phyloP scores from a whole-genome alignment of 2,888 invertebrate genomes.

The Tachina grossa region DNA sequence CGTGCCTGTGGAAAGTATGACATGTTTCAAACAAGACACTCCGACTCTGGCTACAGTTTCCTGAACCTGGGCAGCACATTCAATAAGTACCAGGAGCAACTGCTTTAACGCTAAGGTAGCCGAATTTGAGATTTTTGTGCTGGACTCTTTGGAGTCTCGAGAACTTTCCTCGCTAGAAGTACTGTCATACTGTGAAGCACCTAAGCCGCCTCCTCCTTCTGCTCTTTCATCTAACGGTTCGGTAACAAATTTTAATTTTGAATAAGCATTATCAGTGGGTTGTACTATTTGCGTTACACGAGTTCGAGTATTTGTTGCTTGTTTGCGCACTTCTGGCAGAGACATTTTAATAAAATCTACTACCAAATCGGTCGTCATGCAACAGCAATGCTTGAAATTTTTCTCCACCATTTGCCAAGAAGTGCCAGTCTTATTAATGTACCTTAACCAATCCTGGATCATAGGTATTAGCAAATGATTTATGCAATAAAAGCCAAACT shows the following conservation, averaged over 20 bases:
- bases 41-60: conserved; percentile 95
- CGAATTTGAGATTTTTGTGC: conserved; percentile 84
- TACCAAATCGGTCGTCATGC: conserved; percentile 94
- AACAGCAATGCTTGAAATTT: conserved; percentile 97
- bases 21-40: conserved; percentile 94
- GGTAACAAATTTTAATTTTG: conserved; percentile 81
- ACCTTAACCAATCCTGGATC: conserved; percentile 96
- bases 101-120: conserved; percentile 93
- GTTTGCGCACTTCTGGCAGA: conserved; percentile 79
- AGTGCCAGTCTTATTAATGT: conserved; percentile 87
- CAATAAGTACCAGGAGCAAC: conserved; percentile 91
- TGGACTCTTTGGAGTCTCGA: conserved; percentile 82
- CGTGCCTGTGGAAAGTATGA: conserved; percentile 92
- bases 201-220: conserved; percentile 52
- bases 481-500: conserved; percentile 95
- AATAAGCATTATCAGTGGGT: conserved; percentile 81
- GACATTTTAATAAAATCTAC: conserved; percentile 92
- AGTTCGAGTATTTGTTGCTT: conserved; percentile 75
- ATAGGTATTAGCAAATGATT: conserved; percentile 95
- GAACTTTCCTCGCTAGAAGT: conserved; percentile 77
- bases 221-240: conserved; percentile 75
- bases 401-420: conserved; percentile 91
- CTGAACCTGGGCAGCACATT: conserved; percentile 94
- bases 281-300: conserved; percentile 80
- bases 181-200: conserved; percentile 72